Evolutionary conservation across 2,888 invertebrate species (phyloP).

Genomic region (Molorchus minor): DNA sequence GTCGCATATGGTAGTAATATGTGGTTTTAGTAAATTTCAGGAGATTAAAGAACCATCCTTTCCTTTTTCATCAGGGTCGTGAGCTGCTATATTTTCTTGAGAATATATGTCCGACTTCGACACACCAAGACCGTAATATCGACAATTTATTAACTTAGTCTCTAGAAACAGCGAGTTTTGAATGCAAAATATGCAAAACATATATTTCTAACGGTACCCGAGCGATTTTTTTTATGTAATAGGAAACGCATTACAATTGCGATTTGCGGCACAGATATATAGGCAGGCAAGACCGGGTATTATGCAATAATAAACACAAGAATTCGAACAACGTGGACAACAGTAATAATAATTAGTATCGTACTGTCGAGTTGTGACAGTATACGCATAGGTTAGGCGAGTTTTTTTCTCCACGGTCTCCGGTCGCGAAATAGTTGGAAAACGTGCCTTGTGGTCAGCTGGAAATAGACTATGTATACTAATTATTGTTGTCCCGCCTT

Average conservation of each 20-base stretch:
- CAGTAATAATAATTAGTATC: no score
- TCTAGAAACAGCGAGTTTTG: not conserved
- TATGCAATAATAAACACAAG: constrained; percentile 31
- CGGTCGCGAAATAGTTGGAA: not conserved
- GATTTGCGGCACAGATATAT: constrained; percentile 25
- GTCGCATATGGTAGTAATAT: no score
- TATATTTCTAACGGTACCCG: constrained; percentile 28
- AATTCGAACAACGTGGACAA: constrained; percentile 30
- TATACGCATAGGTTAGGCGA: constrained; percentile 9
- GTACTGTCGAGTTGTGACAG: constrained; percentile 20
- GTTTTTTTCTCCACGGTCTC: constrained; percentile 13
- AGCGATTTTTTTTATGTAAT: constrained; percentile 30
- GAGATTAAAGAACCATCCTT: no score
- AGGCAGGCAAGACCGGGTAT: constrained; percentile 21
- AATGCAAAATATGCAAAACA: constrained; percentile 23
- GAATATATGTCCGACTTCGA: no score
- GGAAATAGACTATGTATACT: not conserved
- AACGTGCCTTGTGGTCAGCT: not conserved
- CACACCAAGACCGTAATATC: no score
- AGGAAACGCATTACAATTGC: constrained; percentile 28
- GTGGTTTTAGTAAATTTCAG: no score
- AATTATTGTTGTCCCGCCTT: no score
- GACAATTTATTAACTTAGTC: not conserved
- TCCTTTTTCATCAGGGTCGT: no score
- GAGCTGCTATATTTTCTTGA: no score